These are phyloP conservation scores for Pseudomyrmex gracilis DNA, from an alignment of 1,140 invertebrate genomes.

Conservation along the genomic window DNA sequence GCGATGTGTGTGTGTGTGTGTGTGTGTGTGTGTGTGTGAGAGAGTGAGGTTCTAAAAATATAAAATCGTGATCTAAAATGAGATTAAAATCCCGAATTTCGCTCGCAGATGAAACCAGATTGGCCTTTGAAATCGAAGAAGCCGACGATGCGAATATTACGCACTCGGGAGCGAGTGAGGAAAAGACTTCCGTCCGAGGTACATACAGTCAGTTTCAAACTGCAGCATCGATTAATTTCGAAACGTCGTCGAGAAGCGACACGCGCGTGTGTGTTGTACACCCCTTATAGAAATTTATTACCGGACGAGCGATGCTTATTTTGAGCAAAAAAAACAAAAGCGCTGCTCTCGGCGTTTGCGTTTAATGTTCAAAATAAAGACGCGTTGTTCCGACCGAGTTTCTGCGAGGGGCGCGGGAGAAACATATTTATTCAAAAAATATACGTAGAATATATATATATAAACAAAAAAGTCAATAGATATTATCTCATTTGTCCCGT, in stretches of 20 bases:
- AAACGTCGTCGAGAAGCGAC: neutral
- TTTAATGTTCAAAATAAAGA: too few relatives aligned
- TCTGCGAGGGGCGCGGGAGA: neutral
- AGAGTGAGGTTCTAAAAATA: too few relatives aligned
- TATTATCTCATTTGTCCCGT: conserved; percentile 31
- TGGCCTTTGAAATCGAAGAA: conserved; percentile 75
- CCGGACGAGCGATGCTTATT: too few relatives aligned
- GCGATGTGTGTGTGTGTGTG: too few relatives aligned
- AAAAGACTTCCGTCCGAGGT: conserved; percentile 73
- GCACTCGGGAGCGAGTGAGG: conserved; percentile 70
- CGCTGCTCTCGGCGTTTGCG: too few relatives aligned
- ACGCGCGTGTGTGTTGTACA: too few relatives aligned
- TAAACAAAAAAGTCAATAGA: neutral
- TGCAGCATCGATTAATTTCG: conserved; percentile 39
- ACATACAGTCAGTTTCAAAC: conserved; percentile 63
- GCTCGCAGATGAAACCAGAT: conserved; percentile 76
- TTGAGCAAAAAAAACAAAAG: too few relatives aligned
- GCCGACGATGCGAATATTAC: conserved; percentile 72
- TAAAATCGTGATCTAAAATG: neutral
- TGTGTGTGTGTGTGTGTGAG: too few relatives aligned
- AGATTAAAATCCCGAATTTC: conserved; percentile 67
- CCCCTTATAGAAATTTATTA: too few relatives aligned
- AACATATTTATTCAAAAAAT: neutral
- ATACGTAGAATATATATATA: neutral
- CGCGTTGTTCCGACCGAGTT: too few relatives aligned